Percentiles rank a stretch among this genome's conserved stretches.
Conservation (phyloP, 2,797 vertebrate species). For the Rhyacichthys aspro region DNA sequence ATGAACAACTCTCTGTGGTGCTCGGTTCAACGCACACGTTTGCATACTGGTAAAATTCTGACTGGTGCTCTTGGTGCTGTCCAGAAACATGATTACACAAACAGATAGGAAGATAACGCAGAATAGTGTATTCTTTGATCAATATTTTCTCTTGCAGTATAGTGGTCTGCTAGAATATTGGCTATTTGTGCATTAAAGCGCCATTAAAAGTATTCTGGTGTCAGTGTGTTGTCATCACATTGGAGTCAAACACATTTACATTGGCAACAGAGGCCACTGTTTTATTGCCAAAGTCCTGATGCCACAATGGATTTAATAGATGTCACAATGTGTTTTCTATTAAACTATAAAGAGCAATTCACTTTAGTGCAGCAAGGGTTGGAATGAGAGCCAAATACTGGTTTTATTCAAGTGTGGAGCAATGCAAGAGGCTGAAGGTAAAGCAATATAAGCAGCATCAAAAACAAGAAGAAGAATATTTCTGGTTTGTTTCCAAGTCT, state of each 20-base stretch:
- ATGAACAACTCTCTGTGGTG: neutral
- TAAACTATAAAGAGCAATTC: no score
- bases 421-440: no score
- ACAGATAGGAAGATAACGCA: neutral
- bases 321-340: no score
- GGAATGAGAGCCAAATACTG: no score
- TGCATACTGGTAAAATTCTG: neutral
- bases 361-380: no score
- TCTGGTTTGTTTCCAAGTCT: no score
- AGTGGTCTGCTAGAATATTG: neutral
- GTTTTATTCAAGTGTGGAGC: no score
- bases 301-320: neutral
- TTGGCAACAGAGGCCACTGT: constrained; percentile 2
- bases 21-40: neutral
- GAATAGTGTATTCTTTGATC: neutral
- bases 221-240: neutral
- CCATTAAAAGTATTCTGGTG: constrained; percentile 3
- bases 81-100: neutral
- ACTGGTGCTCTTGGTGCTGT: neutral
- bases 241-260: constrained; percentile 5
- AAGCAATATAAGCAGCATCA: no score
- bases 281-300: constrained; percentile 1
- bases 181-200: constrained; percentile 1
- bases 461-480: no score
- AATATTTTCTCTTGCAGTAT: neutral